Conservation (phyloP, 2,888 invertebrate genomes). For the Watsonalla binaria region DNA sequence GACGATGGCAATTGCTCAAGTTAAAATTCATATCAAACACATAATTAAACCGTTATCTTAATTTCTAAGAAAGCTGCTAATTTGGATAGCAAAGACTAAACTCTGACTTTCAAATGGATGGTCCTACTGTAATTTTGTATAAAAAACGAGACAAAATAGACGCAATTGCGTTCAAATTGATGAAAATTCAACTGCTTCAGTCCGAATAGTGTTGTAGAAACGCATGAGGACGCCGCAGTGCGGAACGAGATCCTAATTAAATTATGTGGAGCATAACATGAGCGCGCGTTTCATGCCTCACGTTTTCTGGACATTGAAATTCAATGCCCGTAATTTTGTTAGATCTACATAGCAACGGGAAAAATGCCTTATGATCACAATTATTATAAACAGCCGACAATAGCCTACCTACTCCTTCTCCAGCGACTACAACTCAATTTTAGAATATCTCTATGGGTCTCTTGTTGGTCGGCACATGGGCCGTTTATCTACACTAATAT, state of each 20-base stretch:
- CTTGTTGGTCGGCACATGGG: no score
- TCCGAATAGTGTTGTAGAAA: constrained; percentile 59
- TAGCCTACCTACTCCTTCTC: no score
- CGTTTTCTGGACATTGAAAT: constrained; percentile 41
- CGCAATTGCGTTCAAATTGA: constrained; percentile 28
- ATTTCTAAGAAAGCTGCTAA: neutral
- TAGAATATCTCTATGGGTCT: no score
- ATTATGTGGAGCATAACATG: constrained; percentile 66
- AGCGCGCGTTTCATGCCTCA: constrained; percentile 45
- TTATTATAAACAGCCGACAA: no score
- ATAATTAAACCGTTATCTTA: neutral
- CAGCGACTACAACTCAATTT: no score
- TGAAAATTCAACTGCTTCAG: constrained; percentile 36
- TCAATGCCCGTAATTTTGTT: constrained; percentile 40
- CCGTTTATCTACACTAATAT: no score
- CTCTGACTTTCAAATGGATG: neutral
- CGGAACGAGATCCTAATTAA: constrained; percentile 76
- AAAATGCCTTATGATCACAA: no score
- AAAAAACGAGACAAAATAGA: neutral
- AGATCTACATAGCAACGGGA: constrained; percentile 15
- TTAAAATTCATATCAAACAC: neutral
- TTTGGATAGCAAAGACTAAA: neutral
- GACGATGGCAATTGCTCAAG: neutral
- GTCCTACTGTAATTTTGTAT: neutral
- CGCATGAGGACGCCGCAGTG: constrained; percentile 53